Evolutionary conservation across 2,888 invertebrate genomes (phyloP), one percentile per base, ranked within the genome.

Genomic region (Anagyrus pseudococci): DNA sequence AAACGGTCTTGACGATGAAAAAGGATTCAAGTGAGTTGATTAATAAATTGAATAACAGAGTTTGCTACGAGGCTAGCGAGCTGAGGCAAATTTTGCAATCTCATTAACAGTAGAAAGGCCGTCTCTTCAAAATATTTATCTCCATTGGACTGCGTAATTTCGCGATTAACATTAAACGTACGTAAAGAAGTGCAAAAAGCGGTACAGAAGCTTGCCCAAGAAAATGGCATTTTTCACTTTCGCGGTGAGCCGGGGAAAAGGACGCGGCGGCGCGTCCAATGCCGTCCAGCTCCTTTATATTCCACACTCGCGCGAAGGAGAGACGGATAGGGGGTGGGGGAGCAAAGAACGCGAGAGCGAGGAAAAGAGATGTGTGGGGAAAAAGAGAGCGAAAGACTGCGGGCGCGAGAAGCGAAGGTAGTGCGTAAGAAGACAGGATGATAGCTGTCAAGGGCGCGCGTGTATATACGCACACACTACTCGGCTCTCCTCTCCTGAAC

Each of bases 1-100:
- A 78, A 90, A 90, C 81, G 89, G 89, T 70, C 84, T 93, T 71
- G 93, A 93, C 73, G 95, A 95, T 76, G 94, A 93, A 75, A 93
- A 93, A 84, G 90, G 90, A 72, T 94, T 93, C 83, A 94, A 94
- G 94, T 94, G 81, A 90, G 92, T 89, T 52, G 8, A 65, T 53
- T 52, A 23, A 46, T 37, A 46, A 1, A 8, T 29, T 29, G 4
- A 29, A 29, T 29, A 29, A 29, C 4, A 29, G 29, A 7, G 4
- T 29, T 29, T 29, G 4, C 10, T 29, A 29, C 4, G 4, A 7
- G 29, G 4, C 29, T 4, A 29, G 4, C 29, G 29, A 10, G n/a
- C n/a, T n/a, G n/a, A n/a, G n/a, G n/a, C n/a, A n/a, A n/a, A n/a
- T n/a, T n/a, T n/a, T n/a, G n/a, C n/a, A n/a, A n/a, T n/a, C n/a